Base-by-base conservation (phyloP, 2,888 invertebrate species). In the Carpatolechia fugitivella region DNA sequence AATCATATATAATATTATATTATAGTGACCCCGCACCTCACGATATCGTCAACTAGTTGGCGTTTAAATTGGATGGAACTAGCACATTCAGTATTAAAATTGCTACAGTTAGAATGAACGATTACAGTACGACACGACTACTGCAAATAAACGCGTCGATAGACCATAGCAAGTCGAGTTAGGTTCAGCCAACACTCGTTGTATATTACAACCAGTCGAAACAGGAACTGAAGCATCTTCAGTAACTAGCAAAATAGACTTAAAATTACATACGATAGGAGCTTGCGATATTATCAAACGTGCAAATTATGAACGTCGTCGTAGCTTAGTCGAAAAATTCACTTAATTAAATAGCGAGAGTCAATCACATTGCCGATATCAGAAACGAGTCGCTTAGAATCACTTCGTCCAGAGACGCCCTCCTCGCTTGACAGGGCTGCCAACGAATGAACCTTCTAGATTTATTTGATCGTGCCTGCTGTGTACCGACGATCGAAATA, bases 31-130 rank as follows among this genome's bases (percentile, higher is more conserved):
- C 77, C 76, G 76, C 80, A 80, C 75, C 78, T 70, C 73, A 63
- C 68, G 58, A 57, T 55, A 56, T 70, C 71, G 62, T 60, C 75
- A 78, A 80, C 76, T 70, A 78, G 68, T 78, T 78, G 79, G 78
- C 73, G 76, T 80, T n/a, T 65, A 73, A 78, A 72, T 79, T 74
- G 80, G 82, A 81, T 82, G 79, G 78, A 82, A 72, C 83, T 82
- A 83, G 82, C 82, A 83, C 80, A 84, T 82, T 82, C 74, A 85
- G 73, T 82, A 75, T 75, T 77, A 74, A n/a, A 77, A 73, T 74
- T 65, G 67, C 85, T 85, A 85, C 76, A 83, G 70, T 82, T 79
- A 80, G 72, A 80, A 76, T 77, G 73, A 79, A 76, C 70, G 73
- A 78, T 80, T 80, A 80, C 57, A 72, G 56, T 64, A 69, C 73